phyloP scores from a whole-genome alignment of 2,113 vertebrate species.

The Scolopax mira region DNA sequence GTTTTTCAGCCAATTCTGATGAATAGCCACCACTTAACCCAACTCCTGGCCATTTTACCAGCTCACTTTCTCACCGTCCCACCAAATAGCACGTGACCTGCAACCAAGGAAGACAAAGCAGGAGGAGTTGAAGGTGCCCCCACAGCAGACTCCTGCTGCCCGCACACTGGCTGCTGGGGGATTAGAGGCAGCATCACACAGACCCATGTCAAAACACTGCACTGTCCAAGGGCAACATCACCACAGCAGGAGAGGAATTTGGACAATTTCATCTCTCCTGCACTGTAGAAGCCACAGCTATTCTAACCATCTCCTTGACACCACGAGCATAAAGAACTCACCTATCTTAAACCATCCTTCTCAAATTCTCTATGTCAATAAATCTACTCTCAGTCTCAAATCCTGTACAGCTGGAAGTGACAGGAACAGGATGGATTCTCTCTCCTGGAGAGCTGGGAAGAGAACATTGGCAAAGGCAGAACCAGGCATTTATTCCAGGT shows the following conservation, averaged over 20 bases:
- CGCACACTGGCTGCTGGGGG: accelerated
- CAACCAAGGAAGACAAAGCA: too few relatives aligned
- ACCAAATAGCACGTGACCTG: accelerated
- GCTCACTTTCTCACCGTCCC: accelerated
- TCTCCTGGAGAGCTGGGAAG: neutral
- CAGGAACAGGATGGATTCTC: neutral
- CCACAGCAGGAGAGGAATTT: accelerated
- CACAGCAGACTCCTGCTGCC: accelerated
- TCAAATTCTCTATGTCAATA: accelerated
- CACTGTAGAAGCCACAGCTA: neutral
- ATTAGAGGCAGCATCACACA: accelerated
- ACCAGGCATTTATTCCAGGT: neutral
- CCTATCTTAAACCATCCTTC: neutral
- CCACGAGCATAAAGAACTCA: accelerated
- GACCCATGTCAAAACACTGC: accelerated
- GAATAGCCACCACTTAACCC: neutral
- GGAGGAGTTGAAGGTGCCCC: accelerated
- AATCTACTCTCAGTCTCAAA: neutral
- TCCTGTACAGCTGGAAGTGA: accelerated
- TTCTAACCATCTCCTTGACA: neutral
- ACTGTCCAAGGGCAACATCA: accelerated
- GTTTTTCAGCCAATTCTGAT: neutral
- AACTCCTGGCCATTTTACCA: neutral
- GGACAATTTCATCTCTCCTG: neutral
- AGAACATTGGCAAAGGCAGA: neutral